Base-by-base conservation (phyloP, 2,113 vertebrate species). In the Cromileptes altivelis region DNA sequence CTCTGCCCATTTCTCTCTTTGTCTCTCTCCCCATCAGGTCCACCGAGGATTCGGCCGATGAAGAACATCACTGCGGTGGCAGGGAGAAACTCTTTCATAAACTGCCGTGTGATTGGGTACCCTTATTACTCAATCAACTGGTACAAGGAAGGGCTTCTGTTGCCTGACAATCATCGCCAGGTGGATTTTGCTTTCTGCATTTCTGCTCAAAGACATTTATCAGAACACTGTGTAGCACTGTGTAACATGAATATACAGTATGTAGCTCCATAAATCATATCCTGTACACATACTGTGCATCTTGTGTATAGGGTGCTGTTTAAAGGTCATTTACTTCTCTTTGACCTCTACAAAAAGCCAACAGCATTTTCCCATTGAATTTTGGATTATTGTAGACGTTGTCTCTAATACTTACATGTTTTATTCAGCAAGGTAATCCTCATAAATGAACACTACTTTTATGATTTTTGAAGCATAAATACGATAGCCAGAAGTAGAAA, bases 81-180 rank as follows among this genome's bases (percentile, higher is more conserved):
- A 19, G 98, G 98, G 87, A 96, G 98, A 92, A 98, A 99, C 94
- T 96, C 97, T 83, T 99, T 99, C 88, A 98, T 99, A 95, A 99
- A 97, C 94, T 99, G 98, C 91, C 96, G 98, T 90, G 98, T 99
- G 90, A 99, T 99, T 55, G 98, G 98, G 71, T 99, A 99, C 89
- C 98, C 98, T 0, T 99, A 99, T 92, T 99, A 99, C 92, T 99
- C 98, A 88, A 99, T 99, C 96, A 99, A 99, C 92, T 99, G 98
- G 98, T 99, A 98, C 94, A 99, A 99, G 90, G 98, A 99, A 2
- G 94, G 97, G 2, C 92, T 99, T 85, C 95, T 98, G 91, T 94
- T 99, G 85, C 98, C 98, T 0, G 98, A 99, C 91, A 99, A 99
- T 94, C 98, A 99, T 96, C 97, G 98, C 53, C 98, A 99, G 96